Evolutionary conservation across 2,113 vertebrate genomes (phyloP).

Genomic region (Lamprologus lemairii): DNA sequence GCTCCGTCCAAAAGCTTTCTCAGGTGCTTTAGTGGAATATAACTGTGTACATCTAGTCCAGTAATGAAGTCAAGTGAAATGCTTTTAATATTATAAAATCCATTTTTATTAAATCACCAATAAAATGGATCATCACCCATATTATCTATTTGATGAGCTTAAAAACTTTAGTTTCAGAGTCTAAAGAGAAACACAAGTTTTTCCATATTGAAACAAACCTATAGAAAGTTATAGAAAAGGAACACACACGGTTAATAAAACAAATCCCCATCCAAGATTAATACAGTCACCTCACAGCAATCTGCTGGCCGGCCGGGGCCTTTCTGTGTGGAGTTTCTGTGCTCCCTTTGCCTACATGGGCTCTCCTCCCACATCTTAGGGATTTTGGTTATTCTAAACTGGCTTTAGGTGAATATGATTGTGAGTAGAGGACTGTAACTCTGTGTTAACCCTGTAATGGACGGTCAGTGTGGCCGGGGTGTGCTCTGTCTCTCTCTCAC

Average conservation of each 20-base stretch:
- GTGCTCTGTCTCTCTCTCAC: background rate
- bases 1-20: slow-evolving; percentile 87
- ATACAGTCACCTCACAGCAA: background rate
- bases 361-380: background rate
- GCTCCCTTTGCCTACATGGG: background rate
- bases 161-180: background rate
- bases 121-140: background rate
- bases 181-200: background rate
- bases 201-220: background rate
- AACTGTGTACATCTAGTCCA: background rate
- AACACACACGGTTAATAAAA: background rate
- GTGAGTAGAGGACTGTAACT: background rate
- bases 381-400: background rate
- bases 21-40: slow-evolving; percentile 64
- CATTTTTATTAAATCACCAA: background rate
- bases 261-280: background rate
- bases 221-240: background rate
- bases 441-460: background rate
- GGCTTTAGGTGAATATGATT: background rate
- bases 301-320: too few species aligned
- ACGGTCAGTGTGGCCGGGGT: too few species aligned
- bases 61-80: background rate
- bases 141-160: background rate
- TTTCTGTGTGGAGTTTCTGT: background rate
- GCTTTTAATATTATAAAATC: background rate